A percentile compares a stretch with the other conserved stretches of the same genome.
These are phyloP conservation scores for Drosophila paramelanica DNA, from an alignment of 2,888 invertebrate species.

Conservation along the genomic window DNA sequence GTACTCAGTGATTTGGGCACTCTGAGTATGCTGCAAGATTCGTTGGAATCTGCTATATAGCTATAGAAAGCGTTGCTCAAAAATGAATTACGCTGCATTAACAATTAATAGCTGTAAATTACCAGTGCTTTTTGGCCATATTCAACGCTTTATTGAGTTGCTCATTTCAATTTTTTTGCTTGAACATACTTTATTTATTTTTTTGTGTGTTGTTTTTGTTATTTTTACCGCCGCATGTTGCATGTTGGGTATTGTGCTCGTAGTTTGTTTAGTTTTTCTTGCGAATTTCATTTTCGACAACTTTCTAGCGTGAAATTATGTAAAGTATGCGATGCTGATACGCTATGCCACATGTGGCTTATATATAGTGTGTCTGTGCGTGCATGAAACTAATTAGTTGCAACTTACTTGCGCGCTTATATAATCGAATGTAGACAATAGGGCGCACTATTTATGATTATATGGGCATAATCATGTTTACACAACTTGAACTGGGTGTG, in stretches of 20 bases:
- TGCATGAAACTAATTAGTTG: constrained; percentile 68
- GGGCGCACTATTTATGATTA: constrained; percentile 38
- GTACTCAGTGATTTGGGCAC: neutral
- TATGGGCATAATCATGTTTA: constrained; percentile 24
- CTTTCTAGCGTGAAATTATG: constrained; percentile 77
- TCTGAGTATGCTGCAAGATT: constrained; percentile 18
- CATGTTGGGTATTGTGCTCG: constrained; percentile 32
- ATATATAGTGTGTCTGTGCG: constrained; percentile 37
- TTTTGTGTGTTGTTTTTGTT: neutral
- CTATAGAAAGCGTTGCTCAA: constrained; percentile 67
- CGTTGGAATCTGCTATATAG: constrained; percentile 15
- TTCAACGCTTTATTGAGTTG: constrained; percentile 39
- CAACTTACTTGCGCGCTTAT: constrained; percentile 47
- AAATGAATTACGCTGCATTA: constrained; percentile 70
- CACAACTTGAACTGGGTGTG: constrained; percentile 28
- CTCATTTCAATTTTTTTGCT: constrained; percentile 24
- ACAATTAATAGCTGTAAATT: constrained; percentile 47
- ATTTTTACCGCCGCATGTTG: constrained; percentile 22
- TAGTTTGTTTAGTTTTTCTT: constrained; percentile 36
- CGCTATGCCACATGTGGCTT: constrained; percentile 5
- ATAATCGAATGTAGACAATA: constrained; percentile 75
- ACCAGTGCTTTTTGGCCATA: constrained; percentile 3
- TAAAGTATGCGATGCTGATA: constrained; percentile 56
- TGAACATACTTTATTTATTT: constrained; percentile 1
- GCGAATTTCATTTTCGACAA: constrained; percentile 72